Base-by-base conservation (phyloP, 2,797 vertebrate genomes). In the Melanotaenia nigrans region DNA sequence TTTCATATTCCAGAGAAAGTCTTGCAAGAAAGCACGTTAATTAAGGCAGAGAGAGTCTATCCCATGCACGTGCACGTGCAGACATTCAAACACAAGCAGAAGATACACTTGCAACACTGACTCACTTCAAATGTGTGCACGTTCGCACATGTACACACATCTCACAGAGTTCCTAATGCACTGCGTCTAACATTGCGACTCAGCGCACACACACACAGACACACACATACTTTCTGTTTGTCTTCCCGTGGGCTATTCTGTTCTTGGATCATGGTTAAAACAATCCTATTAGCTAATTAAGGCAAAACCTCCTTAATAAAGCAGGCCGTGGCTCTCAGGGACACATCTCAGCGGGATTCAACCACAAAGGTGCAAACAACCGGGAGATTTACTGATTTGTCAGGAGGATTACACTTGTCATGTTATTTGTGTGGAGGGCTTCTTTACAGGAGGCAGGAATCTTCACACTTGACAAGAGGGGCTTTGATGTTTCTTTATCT, bases 241-340 rank as follows among this genome's bases (percentile, higher is more conserved):
- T 83, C 86, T 91, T 91, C 87, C 90, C 73, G 47, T 5, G 47
- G 90, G 92, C 90, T 78, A 77, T 86, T 91, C 85, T 89, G 90
- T 90, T 90, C 89, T 89, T 89, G 84, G 90, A 90, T 92, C 87
- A 88, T 79, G 84, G 87, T 90, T 93, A 92, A 93, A 91, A 93
- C 91, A 91, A 92, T 92, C 89, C 88, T 81, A 90, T 93, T 93
- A 90, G 92, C 88, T 93, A 92, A 94, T 94, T 91, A 93, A 92
- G 89, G 85, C 83, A 80, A 69, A 87, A 87, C 75, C 53, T 83
- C 73, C 75, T 90, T 90, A 90, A 92, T 92, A 85, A 89, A 87
- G 83, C 64, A 18, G 81, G 71, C 81, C 35, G 71, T 55, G 80
- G 77, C 73, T 81, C 78, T 35, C 75, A 78, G 87, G 77, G 78